Percentiles rank a stretch among this genome's conserved stretches.
These are phyloP conservation scores for Medauroidea extradentata DNA, from an alignment of 1,140 invertebrate genomes.

Conservation along the genomic window DNA sequence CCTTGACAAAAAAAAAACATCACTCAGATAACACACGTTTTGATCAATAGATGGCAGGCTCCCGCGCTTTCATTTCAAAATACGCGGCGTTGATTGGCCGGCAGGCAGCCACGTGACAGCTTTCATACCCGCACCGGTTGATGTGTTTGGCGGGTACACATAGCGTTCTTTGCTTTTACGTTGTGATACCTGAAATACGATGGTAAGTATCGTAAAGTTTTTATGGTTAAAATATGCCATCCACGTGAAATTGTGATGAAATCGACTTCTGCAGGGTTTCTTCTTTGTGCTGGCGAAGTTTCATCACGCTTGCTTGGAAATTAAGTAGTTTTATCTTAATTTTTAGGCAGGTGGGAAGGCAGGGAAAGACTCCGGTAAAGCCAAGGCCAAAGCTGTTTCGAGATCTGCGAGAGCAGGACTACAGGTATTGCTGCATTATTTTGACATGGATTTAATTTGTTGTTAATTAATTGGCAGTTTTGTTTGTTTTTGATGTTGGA, in stretches of 20 bases:
- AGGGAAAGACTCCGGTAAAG: conserved; percentile 99
- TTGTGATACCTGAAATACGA: conserved; percentile 25
- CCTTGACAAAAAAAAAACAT: neutral
- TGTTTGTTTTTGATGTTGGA: neutral
- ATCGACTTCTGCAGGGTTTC: conserved; percentile 23
- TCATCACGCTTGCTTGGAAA: conserved; percentile 38
- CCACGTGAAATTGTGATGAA: conserved; percentile 22
- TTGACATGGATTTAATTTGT: neutral
- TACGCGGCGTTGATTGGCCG: conserved; percentile 15
- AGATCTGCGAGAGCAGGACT: conserved; percentile 95
- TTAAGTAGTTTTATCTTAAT: conserved; percentile 44
- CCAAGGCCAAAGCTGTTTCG: conserved; percentile 98
- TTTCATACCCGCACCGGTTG: conserved; percentile 14
- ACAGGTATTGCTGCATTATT: conserved; percentile 85
- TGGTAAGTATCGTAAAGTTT: conserved; percentile 52
- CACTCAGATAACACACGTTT: neutral
- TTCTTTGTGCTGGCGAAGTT: conserved; percentile 42
- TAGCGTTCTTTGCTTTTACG: conserved; percentile 17
- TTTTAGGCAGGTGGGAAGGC: conserved; percentile 96
- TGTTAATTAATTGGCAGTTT: neutral
- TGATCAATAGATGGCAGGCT: conserved; percentile 19
- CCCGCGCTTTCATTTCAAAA: conserved; percentile 19
- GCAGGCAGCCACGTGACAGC: conserved; percentile 17
- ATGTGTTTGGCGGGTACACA: conserved; percentile 31
- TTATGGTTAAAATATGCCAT: conserved; percentile 36